Evolutionary conservation across 2,888 invertebrate genomes (phyloP).

Genomic region (Hypolimnas misippus): DNA sequence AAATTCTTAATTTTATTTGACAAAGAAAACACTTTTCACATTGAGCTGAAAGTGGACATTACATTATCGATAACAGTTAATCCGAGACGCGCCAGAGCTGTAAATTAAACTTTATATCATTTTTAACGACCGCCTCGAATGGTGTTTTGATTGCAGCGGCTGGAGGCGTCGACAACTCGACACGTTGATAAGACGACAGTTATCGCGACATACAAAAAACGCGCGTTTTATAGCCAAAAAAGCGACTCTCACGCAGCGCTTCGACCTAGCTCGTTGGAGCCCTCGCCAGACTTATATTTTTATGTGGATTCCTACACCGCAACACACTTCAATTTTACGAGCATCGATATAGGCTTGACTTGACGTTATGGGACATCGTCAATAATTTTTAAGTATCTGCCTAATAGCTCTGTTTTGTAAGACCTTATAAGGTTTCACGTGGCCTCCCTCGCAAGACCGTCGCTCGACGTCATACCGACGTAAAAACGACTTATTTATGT

Average conservation of each 20-base stretch:
- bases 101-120: conserved; percentile 84
- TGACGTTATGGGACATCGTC: conserved; percentile 65
- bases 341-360: conserved; percentile 64
- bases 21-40: conserved; percentile 72
- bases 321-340: conserved; percentile 76
- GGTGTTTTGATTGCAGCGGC: conserved; percentile 82
- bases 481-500: conserved; percentile 25
- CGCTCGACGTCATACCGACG: conserved; percentile 4
- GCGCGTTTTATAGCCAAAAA: conserved; percentile 76
- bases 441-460: conserved; percentile 17
- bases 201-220: conserved; percentile 76
- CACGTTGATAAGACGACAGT: conserved; percentile 81
- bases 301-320: conserved; percentile 74
- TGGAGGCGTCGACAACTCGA: conserved; percentile 84
- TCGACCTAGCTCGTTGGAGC: conserved; percentile 45
- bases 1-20: conserved; percentile 62
- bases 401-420: conserved; percentile 59
- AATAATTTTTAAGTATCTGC: conserved; percentile 66
- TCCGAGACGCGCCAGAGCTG: conserved; percentile 69
- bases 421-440: conserved; percentile 32
- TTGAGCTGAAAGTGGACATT: conserved; percentile 66
- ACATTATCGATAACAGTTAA: conserved; percentile 78
- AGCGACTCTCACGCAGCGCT: conserved; percentile 57
- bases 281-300: conserved; percentile 57
- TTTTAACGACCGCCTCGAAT: conserved; percentile 80